Conservation (phyloP, 2,113 vertebrate species). For the Solea solea region DNA sequence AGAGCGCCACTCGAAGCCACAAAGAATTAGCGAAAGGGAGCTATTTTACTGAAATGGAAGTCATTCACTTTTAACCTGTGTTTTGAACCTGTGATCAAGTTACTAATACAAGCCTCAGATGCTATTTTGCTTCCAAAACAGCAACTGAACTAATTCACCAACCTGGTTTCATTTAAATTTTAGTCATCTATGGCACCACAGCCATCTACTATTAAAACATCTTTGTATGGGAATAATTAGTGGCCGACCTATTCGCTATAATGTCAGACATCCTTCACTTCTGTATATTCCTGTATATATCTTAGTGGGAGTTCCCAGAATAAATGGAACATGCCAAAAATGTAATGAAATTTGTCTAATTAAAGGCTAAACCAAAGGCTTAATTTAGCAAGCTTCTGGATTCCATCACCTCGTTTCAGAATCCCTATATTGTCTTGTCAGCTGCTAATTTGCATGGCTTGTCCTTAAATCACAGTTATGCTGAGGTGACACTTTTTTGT, state of each 20-base stretch:
- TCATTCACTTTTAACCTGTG: conserved; percentile 3
- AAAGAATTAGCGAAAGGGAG: background rate
- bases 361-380: conserved; percentile 31
- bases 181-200: conserved; percentile 1
- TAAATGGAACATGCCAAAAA: conserved; percentile 7
- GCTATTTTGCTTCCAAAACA: background rate
- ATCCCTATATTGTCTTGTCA: conserved; percentile 39
- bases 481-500: conserved; percentile 61
- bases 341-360: conserved; percentile 28
- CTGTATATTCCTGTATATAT: conserved; percentile 30
- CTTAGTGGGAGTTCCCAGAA: conserved; percentile 45
- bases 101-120: background rate
- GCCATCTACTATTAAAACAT: background rate
- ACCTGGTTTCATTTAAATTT: conserved; percentile 21
- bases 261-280: conserved; percentile 36
- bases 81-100: conserved; percentile 8
- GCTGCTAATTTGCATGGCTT: conserved; percentile 50
- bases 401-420: conserved; percentile 47
- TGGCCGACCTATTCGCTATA: conserved; percentile 21
- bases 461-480: conserved; percentile 57
- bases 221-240: conserved; percentile 37
- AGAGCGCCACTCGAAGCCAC: background rate
- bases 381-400: conserved; percentile 19
- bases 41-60: background rate
- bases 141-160: background rate